These are phyloP conservation scores for Lutjanus argentimaculatus DNA, from an alignment of 2,797 vertebrate genomes.

Conservation along the genomic window DNA sequence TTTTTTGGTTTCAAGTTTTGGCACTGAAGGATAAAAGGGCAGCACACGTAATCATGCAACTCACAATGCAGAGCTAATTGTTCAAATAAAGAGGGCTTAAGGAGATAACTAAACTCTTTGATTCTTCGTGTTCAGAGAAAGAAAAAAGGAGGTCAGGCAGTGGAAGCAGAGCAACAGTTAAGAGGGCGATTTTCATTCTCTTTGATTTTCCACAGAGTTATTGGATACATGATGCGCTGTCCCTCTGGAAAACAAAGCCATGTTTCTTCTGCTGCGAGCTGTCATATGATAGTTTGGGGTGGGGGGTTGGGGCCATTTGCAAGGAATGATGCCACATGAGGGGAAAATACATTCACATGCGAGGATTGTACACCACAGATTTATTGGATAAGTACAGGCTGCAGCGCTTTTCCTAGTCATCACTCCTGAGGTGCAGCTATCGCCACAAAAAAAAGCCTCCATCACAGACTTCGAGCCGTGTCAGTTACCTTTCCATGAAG, in stretches of 20 bases:
- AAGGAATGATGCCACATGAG: constrained; percentile 65
- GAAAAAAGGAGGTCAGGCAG: background rate
- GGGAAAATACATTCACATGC: constrained; percentile 66
- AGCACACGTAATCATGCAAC: background rate
- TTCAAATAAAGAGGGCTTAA: background rate
- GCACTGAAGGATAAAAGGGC: background rate
- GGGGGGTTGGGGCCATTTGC: constrained; percentile 60
- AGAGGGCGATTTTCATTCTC: constrained; percentile 13
- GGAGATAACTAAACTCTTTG: constrained; percentile 7
- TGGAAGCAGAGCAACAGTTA: constrained; percentile 13
- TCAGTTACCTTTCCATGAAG: constrained; percentile 46
- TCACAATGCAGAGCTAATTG: constrained; percentile 8
- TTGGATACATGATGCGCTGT: constrained; percentile 49
- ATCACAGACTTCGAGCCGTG: constrained; percentile 33
- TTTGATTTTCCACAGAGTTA: constrained; percentile 62
- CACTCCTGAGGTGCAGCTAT: constrained; percentile 44
- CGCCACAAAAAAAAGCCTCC: constrained; percentile 41
- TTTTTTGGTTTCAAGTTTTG: constrained; percentile 5
- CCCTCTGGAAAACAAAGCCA: constrained; percentile 71
- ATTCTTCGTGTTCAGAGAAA: constrained; percentile 1
- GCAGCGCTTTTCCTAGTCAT: constrained; percentile 44
- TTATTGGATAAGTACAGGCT: constrained; percentile 74
- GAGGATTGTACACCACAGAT: constrained; percentile 54
- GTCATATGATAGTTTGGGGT: constrained; percentile 74
- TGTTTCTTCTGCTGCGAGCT: constrained; percentile 62